Conservation (phyloP, 2,888 invertebrate genomes). For the Melikaiella ostensackeni region DNA sequence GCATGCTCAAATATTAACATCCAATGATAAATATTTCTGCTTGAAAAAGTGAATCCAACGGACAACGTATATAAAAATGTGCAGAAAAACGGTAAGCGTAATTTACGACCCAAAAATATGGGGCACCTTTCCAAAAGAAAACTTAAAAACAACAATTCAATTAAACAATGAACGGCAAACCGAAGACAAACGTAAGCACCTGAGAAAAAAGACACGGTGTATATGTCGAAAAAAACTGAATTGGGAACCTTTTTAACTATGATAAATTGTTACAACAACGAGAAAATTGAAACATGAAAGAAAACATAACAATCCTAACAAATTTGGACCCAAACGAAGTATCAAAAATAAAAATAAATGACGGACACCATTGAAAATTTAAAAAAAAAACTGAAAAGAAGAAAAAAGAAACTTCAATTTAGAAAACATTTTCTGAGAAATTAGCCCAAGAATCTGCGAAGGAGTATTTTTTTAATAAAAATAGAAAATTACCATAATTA, state of each 20-base stretch:
- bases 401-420: conserved; percentile 30
- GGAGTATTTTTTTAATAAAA: background rate
- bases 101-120: conserved; percentile 46
- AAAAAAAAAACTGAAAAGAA: conserved; percentile 4
- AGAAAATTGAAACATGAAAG: conserved; percentile 37
- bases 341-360: conserved; percentile 9
- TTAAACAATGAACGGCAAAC: conserved; percentile 45
- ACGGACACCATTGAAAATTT: conserved; percentile 35
- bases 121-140: conserved; percentile 51
- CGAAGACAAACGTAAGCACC: conserved; percentile 33
- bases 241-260: background rate
- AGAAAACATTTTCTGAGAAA: conserved; percentile 26
- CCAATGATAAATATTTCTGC: conserved; percentile 41
- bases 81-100: conserved; percentile 53
- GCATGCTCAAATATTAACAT: conserved; percentile 27
- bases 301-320: conserved; percentile 35
- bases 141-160: conserved; percentile 48
- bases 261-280: conserved; percentile 39
- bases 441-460: conserved; percentile 45
- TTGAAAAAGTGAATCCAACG: conserved; percentile 45
- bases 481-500: background rate
- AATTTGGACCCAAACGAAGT: conserved; percentile 7
- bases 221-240: background rate
- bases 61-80: conserved; percentile 48
- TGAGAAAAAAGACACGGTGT: background rate